Evolutionary conservation across 2,113 vertebrate genomes (phyloP).

Genomic region (Dromaius novaehollandiae): DNA sequence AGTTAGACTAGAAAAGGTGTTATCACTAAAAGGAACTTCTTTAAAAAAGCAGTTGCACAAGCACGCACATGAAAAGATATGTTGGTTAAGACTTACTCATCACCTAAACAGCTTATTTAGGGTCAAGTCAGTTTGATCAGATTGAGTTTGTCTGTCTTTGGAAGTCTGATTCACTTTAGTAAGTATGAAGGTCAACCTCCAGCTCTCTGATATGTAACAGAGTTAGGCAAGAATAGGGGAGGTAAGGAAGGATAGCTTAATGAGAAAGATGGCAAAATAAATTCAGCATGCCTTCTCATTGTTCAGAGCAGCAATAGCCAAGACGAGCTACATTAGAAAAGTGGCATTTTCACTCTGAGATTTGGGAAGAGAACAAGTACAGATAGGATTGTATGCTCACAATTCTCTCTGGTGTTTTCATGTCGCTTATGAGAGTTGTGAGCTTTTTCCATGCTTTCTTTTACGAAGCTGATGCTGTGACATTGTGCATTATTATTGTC

Average conservation of each 20-base stretch:
- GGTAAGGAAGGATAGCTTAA: neutral
- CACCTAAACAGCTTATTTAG: slow-evolving; percentile 9
- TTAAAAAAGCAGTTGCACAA: slow-evolving; percentile 19
- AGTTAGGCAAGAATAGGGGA: neutral
- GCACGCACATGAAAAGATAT: slow-evolving; percentile 55
- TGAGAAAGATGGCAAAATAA: neutral
- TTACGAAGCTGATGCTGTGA: neutral
- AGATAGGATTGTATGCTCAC: neutral
- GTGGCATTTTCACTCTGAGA: neutral
- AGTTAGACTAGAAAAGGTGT: neutral
- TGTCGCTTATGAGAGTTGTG: neutral
- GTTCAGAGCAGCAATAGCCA: neutral
- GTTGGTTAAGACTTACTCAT: slow-evolving; percentile 51
- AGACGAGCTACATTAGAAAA: neutral
- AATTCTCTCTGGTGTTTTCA: neutral
- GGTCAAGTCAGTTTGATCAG: slow-evolving; percentile 49
- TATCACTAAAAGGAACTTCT: slow-evolving; percentile 29
- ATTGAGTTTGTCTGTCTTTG: slow-evolving; percentile 3
- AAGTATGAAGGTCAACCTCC: slow-evolving; percentile 12
- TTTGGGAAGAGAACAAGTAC: neutral
- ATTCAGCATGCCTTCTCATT: neutral
- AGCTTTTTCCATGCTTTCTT: neutral
- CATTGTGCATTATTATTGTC: neutral
- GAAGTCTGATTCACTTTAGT: slow-evolving; percentile 53
- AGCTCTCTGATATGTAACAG: neutral